Base-by-base conservation (phyloP, 2,113 vertebrate species). In the Austrofundulus limnaeus region DNA sequence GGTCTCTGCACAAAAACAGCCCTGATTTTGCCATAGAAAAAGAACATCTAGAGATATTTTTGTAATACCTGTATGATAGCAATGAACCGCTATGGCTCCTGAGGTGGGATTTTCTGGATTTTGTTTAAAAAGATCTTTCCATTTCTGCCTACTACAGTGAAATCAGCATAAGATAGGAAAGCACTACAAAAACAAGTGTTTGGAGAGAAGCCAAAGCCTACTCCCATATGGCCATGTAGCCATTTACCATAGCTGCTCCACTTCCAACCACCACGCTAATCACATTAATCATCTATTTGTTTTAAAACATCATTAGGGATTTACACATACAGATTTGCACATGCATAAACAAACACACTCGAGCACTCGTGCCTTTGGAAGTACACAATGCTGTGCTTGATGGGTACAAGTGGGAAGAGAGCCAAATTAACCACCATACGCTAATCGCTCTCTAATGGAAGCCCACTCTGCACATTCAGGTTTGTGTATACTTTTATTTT, bases 261-360 rank as follows among this genome's bases (percentile, higher is more conserved):
- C 92, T 85, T 87, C 89, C 77, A 75, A 92, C 89, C 88, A 93
- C 92, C 91, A 92, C 91, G 85, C 92, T 95, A 95, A 96, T 95
- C 94, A 95, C 92, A 94, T 94, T 94, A 95, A 95, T 95, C 90
- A 94, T 92, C 89, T 93, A 92, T 95, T 95, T 95, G 92, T 94
- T 94, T 94, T 93, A 92, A 93, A 95, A 94, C 92, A 93, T 81
- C 82, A 93, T 93, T 87, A 92, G 92, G 93, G 90, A 93, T 91
- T 91, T 93, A 70, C 53, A 74, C 66, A 77, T 70, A 77, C 48
- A 59, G 52, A 72, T 38, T 48, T 63, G 17, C 45, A 68, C 47
- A 45, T 37, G 34, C 46, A 66, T 20, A 80, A 43, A 75, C 61
- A 76, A 39, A 54, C 68, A 56, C 51, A 54, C 65, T 25, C 47